Evolutionary conservation across 2,797 vertebrate species (phyloP).

Genomic region (Poeciliopsis infans): DNA sequence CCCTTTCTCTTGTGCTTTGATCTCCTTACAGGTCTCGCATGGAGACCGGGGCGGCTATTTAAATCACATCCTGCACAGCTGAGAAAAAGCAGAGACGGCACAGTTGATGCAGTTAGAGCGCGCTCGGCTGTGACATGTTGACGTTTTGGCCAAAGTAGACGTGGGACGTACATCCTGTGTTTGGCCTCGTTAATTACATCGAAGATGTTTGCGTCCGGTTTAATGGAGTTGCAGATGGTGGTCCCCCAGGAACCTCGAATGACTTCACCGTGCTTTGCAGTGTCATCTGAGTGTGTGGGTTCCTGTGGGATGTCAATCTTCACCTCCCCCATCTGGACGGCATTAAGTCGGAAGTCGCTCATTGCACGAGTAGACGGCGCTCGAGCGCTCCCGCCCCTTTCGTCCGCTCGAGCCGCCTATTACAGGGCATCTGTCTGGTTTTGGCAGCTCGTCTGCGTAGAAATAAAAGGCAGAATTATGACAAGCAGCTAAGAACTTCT

Average conservation of each 20-base stretch:
- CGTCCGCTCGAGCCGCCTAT: constrained; percentile 20
- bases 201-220: constrained; percentile 68
- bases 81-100: constrained; percentile 53
- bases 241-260: constrained; percentile 61
- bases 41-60: constrained; percentile 25
- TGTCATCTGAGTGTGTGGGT: constrained; percentile 52
- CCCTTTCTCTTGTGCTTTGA: constrained; percentile 13
- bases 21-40: constrained; percentile 37
- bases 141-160: constrained; percentile 42
- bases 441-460: constrained; percentile 10
- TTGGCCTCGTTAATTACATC: constrained; percentile 64
- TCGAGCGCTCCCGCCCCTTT: constrained; percentile 19
- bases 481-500: constrained; percentile 1
- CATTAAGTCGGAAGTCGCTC: constrained; percentile 56
- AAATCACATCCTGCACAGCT: constrained; percentile 40
- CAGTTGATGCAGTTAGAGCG: constrained; percentile 47
- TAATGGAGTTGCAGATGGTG: constrained; percentile 67
- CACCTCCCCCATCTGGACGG: constrained; percentile 70
- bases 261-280: constrained; percentile 58
- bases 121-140: constrained; percentile 55
- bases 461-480: background rate
- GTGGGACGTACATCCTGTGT: constrained; percentile 64
- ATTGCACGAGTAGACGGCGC: constrained; percentile 45
- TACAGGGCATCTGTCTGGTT: constrained; percentile 20
- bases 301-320: constrained; percentile 62